phyloP scores from a whole-genome alignment of 1,140 invertebrate genomes.

The Panulirus ornatus region DNA sequence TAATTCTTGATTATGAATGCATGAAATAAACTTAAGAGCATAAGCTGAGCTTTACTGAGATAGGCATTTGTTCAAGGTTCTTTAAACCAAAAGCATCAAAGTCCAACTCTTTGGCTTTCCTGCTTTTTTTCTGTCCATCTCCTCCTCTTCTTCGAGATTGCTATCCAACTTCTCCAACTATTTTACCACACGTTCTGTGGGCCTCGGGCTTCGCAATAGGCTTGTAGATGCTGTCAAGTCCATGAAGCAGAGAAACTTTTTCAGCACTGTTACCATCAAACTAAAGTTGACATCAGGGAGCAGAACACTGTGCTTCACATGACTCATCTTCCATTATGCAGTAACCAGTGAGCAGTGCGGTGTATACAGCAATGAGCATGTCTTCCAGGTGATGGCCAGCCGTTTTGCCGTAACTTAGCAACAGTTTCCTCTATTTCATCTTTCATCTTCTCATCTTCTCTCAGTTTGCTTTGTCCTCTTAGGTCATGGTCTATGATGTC shows the following conservation, averaged over 20 bases:
- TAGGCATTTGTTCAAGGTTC: not conserved
- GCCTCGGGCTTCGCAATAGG: conserved; percentile 69
- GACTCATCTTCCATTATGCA: conserved; percentile 91
- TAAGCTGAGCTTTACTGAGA: conserved; percentile 25
- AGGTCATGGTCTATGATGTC: conserved; percentile 76
- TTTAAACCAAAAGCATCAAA: conserved; percentile 71
- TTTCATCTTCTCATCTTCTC: conserved; percentile 75
- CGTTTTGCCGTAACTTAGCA: conserved; percentile 94
- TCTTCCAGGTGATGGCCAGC: conserved; percentile 99
- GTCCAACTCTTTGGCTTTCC: conserved; percentile 62
- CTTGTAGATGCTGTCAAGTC: conserved; percentile 91
- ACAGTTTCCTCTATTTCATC: conserved; percentile 94
- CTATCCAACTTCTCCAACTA: conserved; percentile 74
- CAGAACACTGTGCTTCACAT: conserved; percentile 83
- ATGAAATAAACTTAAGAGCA: conserved; percentile 38
- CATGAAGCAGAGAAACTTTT: conserved; percentile 98
- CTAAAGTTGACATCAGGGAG: conserved; percentile 89
- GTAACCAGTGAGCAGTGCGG: conserved; percentile 94
- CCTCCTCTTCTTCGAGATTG: conserved; percentile 46
- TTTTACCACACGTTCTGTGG: conserved; percentile 71
- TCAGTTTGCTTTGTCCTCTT: conserved; percentile 76
- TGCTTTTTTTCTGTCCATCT: conserved; percentile 62
- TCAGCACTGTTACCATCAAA: conserved; percentile 91
- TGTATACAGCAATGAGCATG: conserved; percentile 96
- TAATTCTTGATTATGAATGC: not conserved